phyloP scores from a whole-genome alignment of 1,140 invertebrate genomes.

The Drosophila insularis region DNA sequence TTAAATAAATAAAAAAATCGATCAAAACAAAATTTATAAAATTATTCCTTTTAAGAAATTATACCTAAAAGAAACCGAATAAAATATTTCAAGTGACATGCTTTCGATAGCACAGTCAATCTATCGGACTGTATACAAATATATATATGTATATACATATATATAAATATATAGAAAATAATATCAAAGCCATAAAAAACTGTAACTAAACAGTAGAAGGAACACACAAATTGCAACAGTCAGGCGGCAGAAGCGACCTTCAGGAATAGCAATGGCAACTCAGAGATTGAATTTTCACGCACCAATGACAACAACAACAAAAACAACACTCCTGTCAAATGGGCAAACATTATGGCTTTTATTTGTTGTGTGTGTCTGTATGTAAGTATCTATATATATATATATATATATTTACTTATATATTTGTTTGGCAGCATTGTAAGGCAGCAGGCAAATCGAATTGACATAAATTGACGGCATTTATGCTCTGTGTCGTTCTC shows the following conservation, averaged over 20 bases:
- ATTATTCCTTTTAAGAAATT: too few species aligned
- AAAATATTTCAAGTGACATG: neutral
- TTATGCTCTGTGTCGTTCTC: constrained; percentile 32
- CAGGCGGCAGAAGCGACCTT: constrained; percentile 19
- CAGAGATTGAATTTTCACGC: constrained; percentile 75
- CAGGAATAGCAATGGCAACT: constrained; percentile 35
- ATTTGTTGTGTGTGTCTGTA: constrained; percentile 14
- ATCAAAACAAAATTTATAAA: too few species aligned
- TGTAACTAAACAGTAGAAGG: constrained; percentile 69
- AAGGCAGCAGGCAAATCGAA: constrained; percentile 58
- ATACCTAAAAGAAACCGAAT: too few species aligned
- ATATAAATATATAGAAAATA: constrained; percentile 35
- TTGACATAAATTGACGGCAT: constrained; percentile 70
- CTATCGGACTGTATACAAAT: neutral
- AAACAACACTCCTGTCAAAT: constrained; percentile 53
- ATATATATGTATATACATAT: neutral
- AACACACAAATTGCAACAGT: constrained; percentile 68
- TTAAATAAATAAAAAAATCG: too few species aligned
- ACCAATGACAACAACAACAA: constrained; percentile 42
- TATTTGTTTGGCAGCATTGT: neutral
- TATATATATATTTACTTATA: neutral
- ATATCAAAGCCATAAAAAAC: constrained; percentile 59
- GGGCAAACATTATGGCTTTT: constrained; percentile 62
- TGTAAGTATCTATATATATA: neutral
- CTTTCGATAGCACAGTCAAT: neutral